Evolutionary conservation across 2,113 vertebrate genomes (phyloP).

Genomic region (Tragelaphus imberbis): DNA sequence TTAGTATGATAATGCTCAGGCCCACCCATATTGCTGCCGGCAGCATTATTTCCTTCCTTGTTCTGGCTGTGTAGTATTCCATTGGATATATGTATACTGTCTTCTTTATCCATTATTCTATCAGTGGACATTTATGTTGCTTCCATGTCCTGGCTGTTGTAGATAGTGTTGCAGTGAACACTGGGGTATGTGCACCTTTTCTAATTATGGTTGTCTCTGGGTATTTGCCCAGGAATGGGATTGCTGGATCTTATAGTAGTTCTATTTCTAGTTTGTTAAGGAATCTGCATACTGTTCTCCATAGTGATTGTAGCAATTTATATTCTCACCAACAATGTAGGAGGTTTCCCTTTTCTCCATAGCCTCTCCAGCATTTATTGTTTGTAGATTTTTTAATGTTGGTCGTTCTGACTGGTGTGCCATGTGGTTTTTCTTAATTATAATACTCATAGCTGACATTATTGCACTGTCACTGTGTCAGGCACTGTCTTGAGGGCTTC

Average conservation of each 20-base stretch:
- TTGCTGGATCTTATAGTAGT: neutral
- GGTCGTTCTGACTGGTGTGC: neutral
- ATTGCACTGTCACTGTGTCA: neutral
- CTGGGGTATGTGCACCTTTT: neutral
- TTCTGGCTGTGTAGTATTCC: neutral
- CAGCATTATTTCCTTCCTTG: neutral
- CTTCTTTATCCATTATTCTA: neutral
- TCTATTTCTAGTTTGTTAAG: neutral
- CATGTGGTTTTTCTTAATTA: neutral
- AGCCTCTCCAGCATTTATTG: neutral
- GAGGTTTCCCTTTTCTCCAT: neutral
- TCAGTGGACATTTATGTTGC: no score
- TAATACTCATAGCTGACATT: neutral
- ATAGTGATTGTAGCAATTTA: neutral
- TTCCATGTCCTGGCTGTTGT: neutral
- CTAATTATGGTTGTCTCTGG: neutral
- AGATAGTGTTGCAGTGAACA: neutral
- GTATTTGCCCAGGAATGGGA: neutral
- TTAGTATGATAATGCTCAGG: neutral
- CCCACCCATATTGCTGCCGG: neutral
- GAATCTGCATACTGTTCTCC: neutral
- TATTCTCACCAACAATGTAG: neutral
- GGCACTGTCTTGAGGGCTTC: neutral
- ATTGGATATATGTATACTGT: neutral
- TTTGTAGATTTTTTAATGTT: neutral